Evolutionary conservation across 2,113 vertebrate species (phyloP).

Genomic region (Asarcornis scutulata): DNA sequence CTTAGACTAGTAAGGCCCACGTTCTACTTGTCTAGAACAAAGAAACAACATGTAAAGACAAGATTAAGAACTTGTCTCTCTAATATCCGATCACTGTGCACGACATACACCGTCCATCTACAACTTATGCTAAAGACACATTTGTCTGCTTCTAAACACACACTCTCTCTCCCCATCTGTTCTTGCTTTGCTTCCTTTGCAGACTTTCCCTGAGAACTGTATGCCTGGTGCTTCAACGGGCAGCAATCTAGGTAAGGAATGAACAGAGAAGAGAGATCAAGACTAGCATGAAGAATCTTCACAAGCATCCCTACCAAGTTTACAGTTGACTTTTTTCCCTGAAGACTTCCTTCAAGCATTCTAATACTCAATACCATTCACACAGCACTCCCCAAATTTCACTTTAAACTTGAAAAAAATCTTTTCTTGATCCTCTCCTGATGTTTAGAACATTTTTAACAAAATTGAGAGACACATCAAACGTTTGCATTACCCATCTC

Average conservation of each 20-base stretch:
- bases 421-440: neutral
- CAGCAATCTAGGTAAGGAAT: neutral
- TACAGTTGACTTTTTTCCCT: neutral
- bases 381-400: neutral
- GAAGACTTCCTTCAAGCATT: neutral
- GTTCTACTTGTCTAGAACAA: neutral
- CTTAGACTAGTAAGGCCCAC: neutral
- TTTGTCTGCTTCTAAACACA: neutral
- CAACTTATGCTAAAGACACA: neutral
- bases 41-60: neutral
- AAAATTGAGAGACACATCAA: neutral
- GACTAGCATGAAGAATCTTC: neutral
- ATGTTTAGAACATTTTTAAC: neutral
- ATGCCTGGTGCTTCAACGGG: neutral
- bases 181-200: neutral
- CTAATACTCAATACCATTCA: neutral
- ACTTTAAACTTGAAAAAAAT: neutral
- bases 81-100: neutral
- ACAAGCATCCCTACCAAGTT: neutral
- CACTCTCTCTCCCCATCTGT: neutral
- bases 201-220: neutral
- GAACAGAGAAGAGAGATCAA: neutral
- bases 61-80: neutral
- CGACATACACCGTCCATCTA: neutral
- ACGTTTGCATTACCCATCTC: conserved; percentile 11